Percentiles rank a stretch among this genome's conserved stretches.
These are phyloP conservation scores for Pionites leucogaster DNA, from an alignment of 2,113 vertebrate species.

Conservation along the genomic window DNA sequence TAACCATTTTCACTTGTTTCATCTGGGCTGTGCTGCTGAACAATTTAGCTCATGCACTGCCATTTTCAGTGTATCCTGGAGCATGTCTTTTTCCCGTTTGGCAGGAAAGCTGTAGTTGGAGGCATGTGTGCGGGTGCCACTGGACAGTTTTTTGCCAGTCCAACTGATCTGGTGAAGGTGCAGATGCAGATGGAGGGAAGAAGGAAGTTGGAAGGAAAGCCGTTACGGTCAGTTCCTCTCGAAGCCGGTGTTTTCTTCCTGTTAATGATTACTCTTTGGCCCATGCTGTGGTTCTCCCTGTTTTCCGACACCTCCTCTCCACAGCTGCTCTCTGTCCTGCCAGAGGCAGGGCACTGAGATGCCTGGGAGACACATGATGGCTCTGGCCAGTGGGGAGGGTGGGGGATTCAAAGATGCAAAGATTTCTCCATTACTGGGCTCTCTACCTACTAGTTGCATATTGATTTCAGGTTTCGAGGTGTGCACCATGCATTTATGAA, in stretches of 20 bases:
- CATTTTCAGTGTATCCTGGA: neutral
- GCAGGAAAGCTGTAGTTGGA: constrained; percentile 83
- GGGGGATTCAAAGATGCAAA: neutral
- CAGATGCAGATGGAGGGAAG: constrained; percentile 91
- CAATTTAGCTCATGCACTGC: fast-evolving
- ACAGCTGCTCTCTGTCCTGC: neutral
- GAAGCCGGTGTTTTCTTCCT: neutral
- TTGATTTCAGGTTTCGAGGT: constrained; percentile 74
- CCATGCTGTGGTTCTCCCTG: neutral
- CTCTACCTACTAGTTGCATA: neutral
- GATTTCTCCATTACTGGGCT: neutral
- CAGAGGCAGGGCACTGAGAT: neutral
- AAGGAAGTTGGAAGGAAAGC: constrained; percentile 82
- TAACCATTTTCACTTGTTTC: neutral
- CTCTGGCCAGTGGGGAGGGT: neutral
- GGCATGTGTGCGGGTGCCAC: constrained; percentile 83
- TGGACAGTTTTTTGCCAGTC: constrained; percentile 87
- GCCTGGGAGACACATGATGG: fast-evolving
- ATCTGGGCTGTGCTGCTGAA: neutral
- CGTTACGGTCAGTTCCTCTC: constrained; percentile 74
- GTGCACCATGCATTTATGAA: constrained; percentile 83
- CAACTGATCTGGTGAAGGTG: constrained; percentile 86
- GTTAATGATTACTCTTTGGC: neutral
- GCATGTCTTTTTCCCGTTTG: neutral
- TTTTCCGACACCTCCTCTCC: neutral